phyloP scores from a whole-genome alignment of 1,140 invertebrate genomes.

The Drosophila subpulchrella region DNA sequence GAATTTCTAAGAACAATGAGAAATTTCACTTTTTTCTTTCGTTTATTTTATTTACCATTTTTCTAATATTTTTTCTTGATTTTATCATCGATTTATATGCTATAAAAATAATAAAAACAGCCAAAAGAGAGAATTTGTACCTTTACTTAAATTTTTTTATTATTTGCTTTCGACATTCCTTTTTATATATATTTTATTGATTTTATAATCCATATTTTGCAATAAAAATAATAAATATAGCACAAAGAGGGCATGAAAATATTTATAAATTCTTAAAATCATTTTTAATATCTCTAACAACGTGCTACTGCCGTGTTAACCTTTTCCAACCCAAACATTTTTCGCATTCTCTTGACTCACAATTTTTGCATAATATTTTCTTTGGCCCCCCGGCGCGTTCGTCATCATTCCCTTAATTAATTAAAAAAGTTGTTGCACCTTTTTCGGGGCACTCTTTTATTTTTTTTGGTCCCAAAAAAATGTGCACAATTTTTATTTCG shows the following conservation, averaged over 20 bases:
- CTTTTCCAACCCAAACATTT: constrained; percentile 32
- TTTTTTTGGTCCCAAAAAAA: constrained; percentile 46
- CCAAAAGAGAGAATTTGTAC: too few species aligned
- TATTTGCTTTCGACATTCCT: neutral
- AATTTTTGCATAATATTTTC: constrained; percentile 55
- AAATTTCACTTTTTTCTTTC: neutral
- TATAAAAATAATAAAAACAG: too few species aligned
- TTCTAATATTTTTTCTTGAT: neutral
- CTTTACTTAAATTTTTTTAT: neutral
- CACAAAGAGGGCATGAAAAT: too few species aligned
- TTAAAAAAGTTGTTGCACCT: constrained; percentile 78
- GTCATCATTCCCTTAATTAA: constrained; percentile 63
- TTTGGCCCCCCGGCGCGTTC: constrained; percentile 17
- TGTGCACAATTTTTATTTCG: constrained; percentile 74
- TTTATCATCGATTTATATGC: neutral
- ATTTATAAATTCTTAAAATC: neutral
- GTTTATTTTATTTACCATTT: neutral
- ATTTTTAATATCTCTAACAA: neutral
- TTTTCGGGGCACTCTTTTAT: constrained; percentile 34
- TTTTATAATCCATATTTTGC: too few species aligned
- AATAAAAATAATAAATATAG: neutral
- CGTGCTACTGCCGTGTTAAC: neutral
- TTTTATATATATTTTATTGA: too few species aligned
- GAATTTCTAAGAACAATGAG: neutral
- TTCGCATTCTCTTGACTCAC: constrained; percentile 29